Evolutionary conservation across 2,888 invertebrate species (phyloP).

Genomic region (Macrophya annulata): DNA sequence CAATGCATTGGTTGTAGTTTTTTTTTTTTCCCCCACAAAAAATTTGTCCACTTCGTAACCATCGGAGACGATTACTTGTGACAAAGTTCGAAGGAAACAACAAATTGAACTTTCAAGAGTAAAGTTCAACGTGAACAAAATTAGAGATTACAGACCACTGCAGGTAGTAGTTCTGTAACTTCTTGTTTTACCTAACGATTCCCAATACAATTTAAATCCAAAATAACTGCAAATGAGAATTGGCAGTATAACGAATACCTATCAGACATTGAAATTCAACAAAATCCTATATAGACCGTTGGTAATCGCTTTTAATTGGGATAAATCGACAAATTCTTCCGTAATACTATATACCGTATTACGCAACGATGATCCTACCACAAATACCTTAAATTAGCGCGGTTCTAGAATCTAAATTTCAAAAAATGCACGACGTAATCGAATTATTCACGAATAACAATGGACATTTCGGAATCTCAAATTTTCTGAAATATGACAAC

Average conservation of each 20-base stretch:
- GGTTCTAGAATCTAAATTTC: not conserved
- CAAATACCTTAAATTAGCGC: not conserved
- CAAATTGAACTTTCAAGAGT: not conserved
- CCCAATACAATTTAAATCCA: not conserved
- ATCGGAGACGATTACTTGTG: not conserved
- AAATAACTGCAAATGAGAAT: not conserved
- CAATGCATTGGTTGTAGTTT: not conserved
- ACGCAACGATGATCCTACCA: not conserved
- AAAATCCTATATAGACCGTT: not conserved
- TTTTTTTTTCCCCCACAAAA: not conserved
- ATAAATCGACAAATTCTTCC: conserved; percentile 15
- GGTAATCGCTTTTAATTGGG: conserved; percentile 15
- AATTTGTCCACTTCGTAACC: not conserved
- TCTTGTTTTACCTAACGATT: not conserved
- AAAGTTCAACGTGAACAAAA: not conserved
- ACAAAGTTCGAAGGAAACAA: not conserved
- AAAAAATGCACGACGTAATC: not conserved
- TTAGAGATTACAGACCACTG: not conserved
- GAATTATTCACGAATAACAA: not conserved
- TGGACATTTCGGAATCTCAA: not conserved
- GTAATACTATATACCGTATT: conserved; percentile 29
- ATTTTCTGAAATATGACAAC: not conserved
- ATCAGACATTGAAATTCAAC: not conserved
- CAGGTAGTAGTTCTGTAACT: not conserved
- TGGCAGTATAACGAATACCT: not conserved